These are phyloP conservation scores for Lasius platythorax DNA, from an alignment of 2,888 invertebrate species.

Conservation along the genomic window DNA sequence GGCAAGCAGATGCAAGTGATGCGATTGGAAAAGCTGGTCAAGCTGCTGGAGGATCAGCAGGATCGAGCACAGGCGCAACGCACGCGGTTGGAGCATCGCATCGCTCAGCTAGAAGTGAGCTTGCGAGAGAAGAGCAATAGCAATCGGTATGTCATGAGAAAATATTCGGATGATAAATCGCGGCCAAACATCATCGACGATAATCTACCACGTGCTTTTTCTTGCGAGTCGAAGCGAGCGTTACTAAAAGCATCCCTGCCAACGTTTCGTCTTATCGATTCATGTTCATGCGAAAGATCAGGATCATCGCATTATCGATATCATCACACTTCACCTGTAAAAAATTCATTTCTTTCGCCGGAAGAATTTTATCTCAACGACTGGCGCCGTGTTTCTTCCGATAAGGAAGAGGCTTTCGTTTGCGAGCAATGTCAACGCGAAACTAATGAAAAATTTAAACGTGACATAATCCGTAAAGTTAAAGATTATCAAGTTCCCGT, in stretches of 20 bases:
- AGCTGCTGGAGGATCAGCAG: conserved; percentile 88
- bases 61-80: conserved; percentile 88
- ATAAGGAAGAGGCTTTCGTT: conserved; percentile 58
- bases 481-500: conserved; percentile 51
- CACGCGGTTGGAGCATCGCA: conserved; percentile 88
- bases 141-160: conserved; percentile 79
- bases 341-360: neutral
- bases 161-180: conserved; percentile 20
- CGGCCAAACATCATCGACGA: conserved; percentile 14
- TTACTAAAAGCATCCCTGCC: conserved; percentile 14
- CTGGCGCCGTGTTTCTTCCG: conserved; percentile 39
- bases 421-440: conserved; percentile 64
- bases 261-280: conserved; percentile 4
- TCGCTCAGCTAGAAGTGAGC: conserved; percentile 87
- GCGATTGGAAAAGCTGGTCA: conserved; percentile 87
- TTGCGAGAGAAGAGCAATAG: conserved; percentile 80
- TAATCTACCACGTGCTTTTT: conserved; percentile 29
- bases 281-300: neutral
- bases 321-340: neutral
- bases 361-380: neutral
- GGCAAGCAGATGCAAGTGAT: conserved; percentile 88
- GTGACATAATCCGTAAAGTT: conserved; percentile 10
- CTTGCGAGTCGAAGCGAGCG: conserved; percentile 46
- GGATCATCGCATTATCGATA: neutral
- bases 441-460: conserved; percentile 2